Evolutionary conservation across 1,140 invertebrate species (phyloP).

Genomic region (Cherax destructor): DNA sequence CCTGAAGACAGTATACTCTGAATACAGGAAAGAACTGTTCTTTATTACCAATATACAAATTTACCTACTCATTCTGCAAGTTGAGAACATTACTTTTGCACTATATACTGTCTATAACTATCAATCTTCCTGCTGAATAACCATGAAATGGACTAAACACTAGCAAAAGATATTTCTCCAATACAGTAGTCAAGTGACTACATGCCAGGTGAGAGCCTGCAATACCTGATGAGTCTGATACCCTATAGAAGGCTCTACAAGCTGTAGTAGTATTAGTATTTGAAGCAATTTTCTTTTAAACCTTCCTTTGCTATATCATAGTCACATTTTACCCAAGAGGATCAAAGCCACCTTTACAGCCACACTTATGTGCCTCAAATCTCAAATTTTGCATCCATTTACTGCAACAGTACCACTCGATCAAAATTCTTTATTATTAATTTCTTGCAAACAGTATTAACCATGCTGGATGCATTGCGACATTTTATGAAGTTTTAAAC

Average conservation of each 20-base stretch:
- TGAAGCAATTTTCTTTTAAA: neutral
- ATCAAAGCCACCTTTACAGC: no score
- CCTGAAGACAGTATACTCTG: neutral
- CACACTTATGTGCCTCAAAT: no score
- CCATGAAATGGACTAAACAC: neutral
- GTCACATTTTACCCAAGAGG: neutral
- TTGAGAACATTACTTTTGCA: neutral
- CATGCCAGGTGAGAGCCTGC: neutral
- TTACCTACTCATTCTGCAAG: neutral
- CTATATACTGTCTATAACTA: neutral
- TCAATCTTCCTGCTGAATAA: neutral
- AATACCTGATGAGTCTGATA: neutral
- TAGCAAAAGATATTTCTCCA: neutral
- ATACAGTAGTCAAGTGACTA: neutral
- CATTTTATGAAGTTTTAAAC: no score
- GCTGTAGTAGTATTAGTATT: neutral
- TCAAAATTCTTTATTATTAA: no score
- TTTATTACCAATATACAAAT: neutral
- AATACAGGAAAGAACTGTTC: neutral
- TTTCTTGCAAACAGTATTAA: no score
- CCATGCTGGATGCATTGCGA: no score
- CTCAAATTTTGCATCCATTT: no score
- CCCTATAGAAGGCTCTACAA: neutral
- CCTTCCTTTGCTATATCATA: neutral
- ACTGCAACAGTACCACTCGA: no score